These are phyloP conservation scores for Euphydryas editha DNA, from an alignment of 2,888 invertebrate species.

Conservation along the genomic window DNA sequence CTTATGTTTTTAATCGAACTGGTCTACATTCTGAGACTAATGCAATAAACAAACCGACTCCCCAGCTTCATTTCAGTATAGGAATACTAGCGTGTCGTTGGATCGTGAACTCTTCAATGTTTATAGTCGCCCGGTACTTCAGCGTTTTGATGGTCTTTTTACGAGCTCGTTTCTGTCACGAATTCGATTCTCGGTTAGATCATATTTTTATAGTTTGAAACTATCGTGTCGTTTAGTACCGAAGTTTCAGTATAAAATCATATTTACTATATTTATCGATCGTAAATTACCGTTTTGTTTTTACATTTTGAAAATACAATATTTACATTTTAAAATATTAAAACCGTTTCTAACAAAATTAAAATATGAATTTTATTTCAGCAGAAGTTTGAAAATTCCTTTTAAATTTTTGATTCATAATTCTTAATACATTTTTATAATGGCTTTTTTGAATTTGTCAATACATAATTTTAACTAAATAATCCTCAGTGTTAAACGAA, in stretches of 20 bases:
- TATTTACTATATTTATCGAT: constrained; percentile 2
- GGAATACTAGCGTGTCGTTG: constrained; percentile 3
- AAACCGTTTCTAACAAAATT: no score
- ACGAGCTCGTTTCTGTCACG: constrained; percentile 22
- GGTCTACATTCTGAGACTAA: no score
- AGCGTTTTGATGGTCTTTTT: constrained; percentile 28
- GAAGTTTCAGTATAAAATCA: background rate
- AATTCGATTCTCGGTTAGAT: constrained; percentile 25
- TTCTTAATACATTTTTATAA: no score
- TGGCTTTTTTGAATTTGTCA: no score
- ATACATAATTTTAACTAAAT: no score
- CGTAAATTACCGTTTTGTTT: background rate
- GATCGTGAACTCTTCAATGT: constrained; percentile 34
- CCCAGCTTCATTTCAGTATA: background rate
- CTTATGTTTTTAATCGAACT: no score
- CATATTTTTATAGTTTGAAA: constrained; percentile 7
- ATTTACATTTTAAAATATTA: no score
- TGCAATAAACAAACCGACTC: background rate
- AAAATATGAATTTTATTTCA: no score
- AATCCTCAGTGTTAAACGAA: no score
- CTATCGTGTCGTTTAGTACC: background rate
- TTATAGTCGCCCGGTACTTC: constrained; percentile 39
- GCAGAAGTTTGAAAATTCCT: no score
- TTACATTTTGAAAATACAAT: no score
- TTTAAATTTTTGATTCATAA: no score